Evolutionary conservation across 2,797 vertebrate species (phyloP).

Genomic region (Merluccius polli): DNA sequence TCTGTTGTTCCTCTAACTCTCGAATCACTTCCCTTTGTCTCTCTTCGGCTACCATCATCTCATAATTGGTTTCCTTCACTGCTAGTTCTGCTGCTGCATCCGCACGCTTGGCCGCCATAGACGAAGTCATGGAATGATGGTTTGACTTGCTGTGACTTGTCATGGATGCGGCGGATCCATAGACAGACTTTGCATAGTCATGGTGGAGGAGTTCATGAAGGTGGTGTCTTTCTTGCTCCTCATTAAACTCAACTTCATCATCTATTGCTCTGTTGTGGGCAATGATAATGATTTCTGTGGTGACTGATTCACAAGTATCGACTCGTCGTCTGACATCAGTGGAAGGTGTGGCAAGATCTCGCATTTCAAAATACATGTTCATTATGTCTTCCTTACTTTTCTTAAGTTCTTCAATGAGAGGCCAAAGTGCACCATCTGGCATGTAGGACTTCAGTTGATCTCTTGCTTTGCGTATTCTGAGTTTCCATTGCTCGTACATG

Average conservation of each 20-base stretch:
- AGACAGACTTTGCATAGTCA: conserved; percentile 19
- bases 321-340: conserved; percentile 15
- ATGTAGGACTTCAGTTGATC: conserved; percentile 19
- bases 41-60: conserved; percentile 13
- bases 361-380: conserved; percentile 16
- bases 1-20: conserved; percentile 16
- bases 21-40: conserved; percentile 22
- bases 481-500: conserved; percentile 23
- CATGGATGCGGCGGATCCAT: conserved; percentile 1
- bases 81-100: conserved; percentile 20
- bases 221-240: background rate
- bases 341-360: conserved; percentile 18
- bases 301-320: conserved; percentile 27
- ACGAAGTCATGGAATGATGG: conserved; percentile 4
- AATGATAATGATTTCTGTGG: conserved; percentile 21
- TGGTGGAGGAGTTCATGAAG: conserved; percentile 13
- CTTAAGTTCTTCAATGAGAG: conserved; percentile 14
- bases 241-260: background rate
- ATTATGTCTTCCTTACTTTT: conserved; percentile 12
- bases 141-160: conserved; percentile 5
- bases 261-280: conserved; percentile 9
- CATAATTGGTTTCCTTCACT: conserved; percentile 18
- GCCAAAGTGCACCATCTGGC: conserved; percentile 10
- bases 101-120: conserved; percentile 7
- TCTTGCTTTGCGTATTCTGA: conserved; percentile 3